Evolutionary conservation across 2,797 vertebrate species (phyloP).

Genomic region (Pseudochirops cupreus): DNA sequence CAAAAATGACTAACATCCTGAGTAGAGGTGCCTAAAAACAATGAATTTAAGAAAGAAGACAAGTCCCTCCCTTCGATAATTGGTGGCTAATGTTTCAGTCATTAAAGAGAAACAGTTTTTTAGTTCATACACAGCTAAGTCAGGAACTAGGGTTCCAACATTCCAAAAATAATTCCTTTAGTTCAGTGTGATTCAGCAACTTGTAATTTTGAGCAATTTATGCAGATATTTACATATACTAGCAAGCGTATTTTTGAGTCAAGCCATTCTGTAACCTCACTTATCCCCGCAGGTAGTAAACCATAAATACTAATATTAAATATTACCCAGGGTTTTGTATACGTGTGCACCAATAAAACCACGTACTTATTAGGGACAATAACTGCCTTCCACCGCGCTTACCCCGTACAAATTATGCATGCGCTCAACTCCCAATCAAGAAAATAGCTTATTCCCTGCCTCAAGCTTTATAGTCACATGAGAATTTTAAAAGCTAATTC

Average conservation of each 20-base stretch:
- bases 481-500: constrained; percentile 34
- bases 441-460: constrained; percentile 53
- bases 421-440: constrained; percentile 62
- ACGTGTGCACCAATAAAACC: constrained; percentile 52
- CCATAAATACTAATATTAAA: constrained; percentile 51
- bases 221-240: constrained; percentile 70
- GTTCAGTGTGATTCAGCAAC: constrained; percentile 58
- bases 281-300: constrained; percentile 73
- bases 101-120: neutral
- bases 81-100: neutral
- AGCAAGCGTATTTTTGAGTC: constrained; percentile 54
- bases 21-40: neutral
- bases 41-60: neutral
- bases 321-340: constrained; percentile 49
- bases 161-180: constrained; percentile 53
- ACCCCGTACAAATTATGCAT: constrained; percentile 63
- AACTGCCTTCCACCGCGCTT: constrained; percentile 55
- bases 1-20: neutral
- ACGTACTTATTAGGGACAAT: constrained; percentile 50
- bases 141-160: constrained; percentile 19
- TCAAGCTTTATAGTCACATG: constrained; percentile 11
- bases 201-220: constrained; percentile 75
- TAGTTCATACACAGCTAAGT: neutral
- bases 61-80: neutral
- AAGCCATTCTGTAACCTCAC: constrained; percentile 60